A percentile compares a stretch with the other conserved stretches of the same genome.
Conservation (phyloP, 2,888 invertebrate genomes). For the Hypolimnas misippus region DNA sequence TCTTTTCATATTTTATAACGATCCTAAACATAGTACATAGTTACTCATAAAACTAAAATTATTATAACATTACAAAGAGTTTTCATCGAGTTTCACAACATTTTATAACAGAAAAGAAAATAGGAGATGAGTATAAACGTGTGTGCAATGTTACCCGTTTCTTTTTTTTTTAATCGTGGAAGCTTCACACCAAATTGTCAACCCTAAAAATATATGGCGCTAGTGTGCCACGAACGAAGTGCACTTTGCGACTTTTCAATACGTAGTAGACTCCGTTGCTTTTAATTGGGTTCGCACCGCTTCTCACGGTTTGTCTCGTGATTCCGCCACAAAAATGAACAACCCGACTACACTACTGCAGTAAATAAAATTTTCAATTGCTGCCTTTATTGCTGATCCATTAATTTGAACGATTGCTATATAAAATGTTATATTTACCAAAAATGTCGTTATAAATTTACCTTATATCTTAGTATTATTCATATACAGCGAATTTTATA, state of each 20-base stretch:
- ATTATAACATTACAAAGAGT: too few species aligned
- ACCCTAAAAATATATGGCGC: slow-evolving; percentile 37
- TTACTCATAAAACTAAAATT: too few species aligned
- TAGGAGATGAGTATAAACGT: too few species aligned
- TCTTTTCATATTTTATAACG: too few species aligned
- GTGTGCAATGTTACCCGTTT: background rate
- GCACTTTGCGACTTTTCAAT: slow-evolving; percentile 57
- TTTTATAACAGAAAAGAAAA: too few species aligned
- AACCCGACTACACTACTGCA: slow-evolving; percentile 55
- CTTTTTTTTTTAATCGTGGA: background rate
- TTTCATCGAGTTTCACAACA: too few species aligned
- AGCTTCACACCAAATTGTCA: slow-evolving; percentile 9
- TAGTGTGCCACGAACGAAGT: slow-evolving; percentile 40
- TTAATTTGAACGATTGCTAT: slow-evolving; percentile 28
- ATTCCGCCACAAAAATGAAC: slow-evolving; percentile 61
- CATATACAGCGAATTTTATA: too few species aligned
- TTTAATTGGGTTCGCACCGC: slow-evolving; percentile 66
- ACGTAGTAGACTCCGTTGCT: slow-evolving; percentile 55
- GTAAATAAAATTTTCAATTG: slow-evolving; percentile 61
- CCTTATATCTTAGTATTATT: too few species aligned
- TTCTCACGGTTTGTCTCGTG: slow-evolving; percentile 53
- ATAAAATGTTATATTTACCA: background rate
- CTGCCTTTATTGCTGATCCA: slow-evolving; percentile 42
- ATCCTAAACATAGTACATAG: too few species aligned
- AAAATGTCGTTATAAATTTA: too few species aligned